Evolutionary conservation across 2,113 vertebrate genomes (phyloP).

Genomic region (Mugil cephalus): DNA sequence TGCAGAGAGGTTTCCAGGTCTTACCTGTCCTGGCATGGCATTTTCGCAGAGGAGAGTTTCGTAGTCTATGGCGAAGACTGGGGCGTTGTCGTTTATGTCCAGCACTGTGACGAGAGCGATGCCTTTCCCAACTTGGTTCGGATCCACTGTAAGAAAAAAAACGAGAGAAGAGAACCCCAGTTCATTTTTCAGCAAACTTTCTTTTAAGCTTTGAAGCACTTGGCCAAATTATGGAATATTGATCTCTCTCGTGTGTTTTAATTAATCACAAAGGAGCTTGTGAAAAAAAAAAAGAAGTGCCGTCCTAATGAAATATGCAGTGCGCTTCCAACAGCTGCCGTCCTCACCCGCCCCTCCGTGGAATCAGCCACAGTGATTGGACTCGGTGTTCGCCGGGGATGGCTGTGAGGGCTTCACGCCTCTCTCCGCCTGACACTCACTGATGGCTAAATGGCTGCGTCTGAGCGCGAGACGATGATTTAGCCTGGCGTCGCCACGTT

Average conservation of each 20-base stretch:
- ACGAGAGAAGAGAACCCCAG: background rate
- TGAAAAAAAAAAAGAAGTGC: slow-evolving; percentile 17
- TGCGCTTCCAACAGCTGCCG: slow-evolving; percentile 52
- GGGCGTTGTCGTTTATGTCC: slow-evolving; percentile 96
- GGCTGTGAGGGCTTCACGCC: slow-evolving; percentile 43
- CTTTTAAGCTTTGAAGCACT: slow-evolving; percentile 41
- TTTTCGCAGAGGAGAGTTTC: slow-evolving; percentile 95
- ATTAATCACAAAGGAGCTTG: slow-evolving; percentile 62
- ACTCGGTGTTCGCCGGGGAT: slow-evolving; percentile 15
- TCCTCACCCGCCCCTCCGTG: slow-evolving; percentile 33
- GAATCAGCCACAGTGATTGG: slow-evolving; percentile 59
- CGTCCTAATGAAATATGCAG: slow-evolving; percentile 62
- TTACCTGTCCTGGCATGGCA: slow-evolving; percentile 90
- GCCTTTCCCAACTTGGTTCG: slow-evolving; percentile 92
- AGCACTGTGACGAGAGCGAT: slow-evolving; percentile 89
- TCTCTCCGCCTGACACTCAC: slow-evolving; percentile 58
- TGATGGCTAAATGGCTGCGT: slow-evolving; percentile 69
- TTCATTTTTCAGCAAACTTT: slow-evolving; percentile 36
- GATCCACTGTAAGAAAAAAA: slow-evolving; percentile 88
- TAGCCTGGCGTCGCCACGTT: slow-evolving; percentile 59
- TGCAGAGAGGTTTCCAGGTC: slow-evolving; percentile 34
- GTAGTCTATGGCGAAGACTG: slow-evolving; percentile 94
- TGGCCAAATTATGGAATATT: slow-evolving; percentile 65
- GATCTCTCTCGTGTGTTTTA: slow-evolving; percentile 70
- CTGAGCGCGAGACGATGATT: slow-evolving; percentile 69